Conservation (phyloP, 2,113 vertebrate species). For the Strix uralensis region DNA sequence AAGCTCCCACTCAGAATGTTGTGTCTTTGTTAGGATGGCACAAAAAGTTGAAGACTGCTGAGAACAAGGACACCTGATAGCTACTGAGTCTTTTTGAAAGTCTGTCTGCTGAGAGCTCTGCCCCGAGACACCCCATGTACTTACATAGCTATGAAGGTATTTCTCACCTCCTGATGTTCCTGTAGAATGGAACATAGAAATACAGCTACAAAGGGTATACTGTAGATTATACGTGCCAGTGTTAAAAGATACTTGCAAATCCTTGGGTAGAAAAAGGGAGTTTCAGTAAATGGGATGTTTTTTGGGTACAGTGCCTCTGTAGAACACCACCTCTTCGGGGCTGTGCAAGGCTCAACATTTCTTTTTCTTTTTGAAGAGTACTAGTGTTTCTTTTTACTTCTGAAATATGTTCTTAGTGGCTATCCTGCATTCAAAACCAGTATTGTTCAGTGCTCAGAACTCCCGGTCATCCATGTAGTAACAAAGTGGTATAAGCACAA, state of each 20-base stretch:
- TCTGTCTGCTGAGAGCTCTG: neutral
- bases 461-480: fast-evolving
- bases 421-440: neutral
- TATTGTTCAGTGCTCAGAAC: neutral
- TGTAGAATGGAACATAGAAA: neutral
- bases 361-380: neutral
- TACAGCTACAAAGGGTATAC: neutral
- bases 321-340: neutral
- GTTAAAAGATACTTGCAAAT: neutral
- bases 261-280: neutral
- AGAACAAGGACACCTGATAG: neutral
- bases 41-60: neutral
- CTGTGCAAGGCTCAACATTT: neutral
- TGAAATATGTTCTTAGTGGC: neutral
- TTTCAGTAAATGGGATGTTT: neutral
- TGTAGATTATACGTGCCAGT: fast-evolving
- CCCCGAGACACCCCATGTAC: neutral
- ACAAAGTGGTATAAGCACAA: neutral
- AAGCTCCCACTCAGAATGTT: neutral
- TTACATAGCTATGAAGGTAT: neutral
- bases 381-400: neutral
- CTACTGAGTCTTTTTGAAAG: neutral
- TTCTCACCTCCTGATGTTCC: neutral
- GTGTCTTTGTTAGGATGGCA: neutral
- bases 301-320: neutral